Conservation (phyloP, 2,113 vertebrate species). For the Mus spicilegus region DNA sequence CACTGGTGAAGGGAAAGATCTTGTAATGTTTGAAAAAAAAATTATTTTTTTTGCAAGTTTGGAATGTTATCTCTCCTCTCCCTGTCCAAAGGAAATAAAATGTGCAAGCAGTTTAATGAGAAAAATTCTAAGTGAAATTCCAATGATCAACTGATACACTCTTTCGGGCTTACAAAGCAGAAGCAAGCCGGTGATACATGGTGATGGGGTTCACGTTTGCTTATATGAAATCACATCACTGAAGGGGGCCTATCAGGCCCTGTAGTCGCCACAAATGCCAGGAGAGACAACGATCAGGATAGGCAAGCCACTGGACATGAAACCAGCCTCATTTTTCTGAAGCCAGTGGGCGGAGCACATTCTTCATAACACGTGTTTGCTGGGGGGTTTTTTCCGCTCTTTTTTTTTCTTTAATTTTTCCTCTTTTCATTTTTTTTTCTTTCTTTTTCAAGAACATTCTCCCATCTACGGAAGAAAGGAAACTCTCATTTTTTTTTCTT, state of each 20-base stretch:
- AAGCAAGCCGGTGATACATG: conserved; percentile 50
- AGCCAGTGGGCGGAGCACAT: not conserved
- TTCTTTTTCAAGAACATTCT: conserved; percentile 69
- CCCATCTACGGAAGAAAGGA: conserved; percentile 66
- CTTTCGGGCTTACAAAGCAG: conserved; percentile 40
- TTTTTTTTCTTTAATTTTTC: not conserved
- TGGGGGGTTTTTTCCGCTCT: not conserved
- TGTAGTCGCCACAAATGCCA: not conserved
- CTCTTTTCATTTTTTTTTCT: not conserved
- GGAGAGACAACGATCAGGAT: not conserved
- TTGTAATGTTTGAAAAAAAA: conserved; percentile 12
- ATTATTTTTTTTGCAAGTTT: conserved; percentile 57
- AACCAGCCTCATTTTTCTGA: conserved; percentile 9
- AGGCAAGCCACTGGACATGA: not conserved
- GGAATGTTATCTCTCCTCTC: conserved; percentile 54
- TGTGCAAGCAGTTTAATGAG: conserved; percentile 62
- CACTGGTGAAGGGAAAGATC: conserved; percentile 14
- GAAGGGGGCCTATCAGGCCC: not conserved
- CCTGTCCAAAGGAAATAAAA: conserved; percentile 60
- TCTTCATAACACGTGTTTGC: conserved; percentile 6
- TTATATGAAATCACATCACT: conserved; percentile 7
- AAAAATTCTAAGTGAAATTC: conserved; percentile 62
- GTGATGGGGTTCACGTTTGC: not conserved
- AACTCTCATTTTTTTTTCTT: conserved; percentile 63
- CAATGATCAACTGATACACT: conserved; percentile 25